Evolutionary conservation across 2,888 invertebrate species (phyloP).

Genomic region (Temnothorax rugatulus): DNA sequence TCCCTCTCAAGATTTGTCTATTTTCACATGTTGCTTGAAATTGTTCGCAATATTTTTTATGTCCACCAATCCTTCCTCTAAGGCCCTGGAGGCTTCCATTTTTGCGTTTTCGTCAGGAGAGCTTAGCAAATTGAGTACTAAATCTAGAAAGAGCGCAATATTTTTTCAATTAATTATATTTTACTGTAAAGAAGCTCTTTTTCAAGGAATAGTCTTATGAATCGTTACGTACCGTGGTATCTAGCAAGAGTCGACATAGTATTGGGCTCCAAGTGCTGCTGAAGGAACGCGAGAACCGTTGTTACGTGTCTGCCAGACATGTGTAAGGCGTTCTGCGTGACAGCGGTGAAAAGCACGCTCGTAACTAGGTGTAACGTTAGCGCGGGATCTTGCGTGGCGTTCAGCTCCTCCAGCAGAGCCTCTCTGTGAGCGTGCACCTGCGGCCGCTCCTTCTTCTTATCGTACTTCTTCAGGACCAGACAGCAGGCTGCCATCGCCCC

Average conservation of each 20-base stretch:
- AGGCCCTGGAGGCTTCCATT: constrained; percentile 86
- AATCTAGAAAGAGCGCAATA: constrained; percentile 86
- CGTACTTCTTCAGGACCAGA: constrained; percentile 94
- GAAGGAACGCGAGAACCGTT: constrained; percentile 91
- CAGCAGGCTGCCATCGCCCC: constrained; percentile 90
- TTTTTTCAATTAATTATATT: not conserved
- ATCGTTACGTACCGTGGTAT: constrained; percentile 91
- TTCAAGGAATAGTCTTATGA: not conserved
- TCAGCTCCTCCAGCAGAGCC: constrained; percentile 92
- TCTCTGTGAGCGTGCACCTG: constrained; percentile 93
- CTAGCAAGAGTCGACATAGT: constrained; percentile 89
- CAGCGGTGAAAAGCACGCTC: constrained; percentile 92
- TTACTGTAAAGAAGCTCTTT: not conserved
- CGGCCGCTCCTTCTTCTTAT: constrained; percentile 95
- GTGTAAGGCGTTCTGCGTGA: constrained; percentile 94
- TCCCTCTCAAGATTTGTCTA: constrained; percentile 78
- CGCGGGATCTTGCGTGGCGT: constrained; percentile 92
- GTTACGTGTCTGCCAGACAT: constrained; percentile 98
- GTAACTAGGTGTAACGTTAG: constrained; percentile 92
- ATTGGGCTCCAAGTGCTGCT: constrained; percentile 90
- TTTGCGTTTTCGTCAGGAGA: constrained; percentile 87
- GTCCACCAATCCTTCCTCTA: constrained; percentile 86
- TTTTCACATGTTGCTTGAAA: constrained; percentile 86
- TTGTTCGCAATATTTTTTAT: constrained; percentile 88
- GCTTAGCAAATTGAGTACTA: constrained; percentile 89